Percentiles rank a stretch among this genome's conserved stretches.
Conservation (phyloP, 1,140 invertebrate species). For the Heliconius nattereri region DNA sequence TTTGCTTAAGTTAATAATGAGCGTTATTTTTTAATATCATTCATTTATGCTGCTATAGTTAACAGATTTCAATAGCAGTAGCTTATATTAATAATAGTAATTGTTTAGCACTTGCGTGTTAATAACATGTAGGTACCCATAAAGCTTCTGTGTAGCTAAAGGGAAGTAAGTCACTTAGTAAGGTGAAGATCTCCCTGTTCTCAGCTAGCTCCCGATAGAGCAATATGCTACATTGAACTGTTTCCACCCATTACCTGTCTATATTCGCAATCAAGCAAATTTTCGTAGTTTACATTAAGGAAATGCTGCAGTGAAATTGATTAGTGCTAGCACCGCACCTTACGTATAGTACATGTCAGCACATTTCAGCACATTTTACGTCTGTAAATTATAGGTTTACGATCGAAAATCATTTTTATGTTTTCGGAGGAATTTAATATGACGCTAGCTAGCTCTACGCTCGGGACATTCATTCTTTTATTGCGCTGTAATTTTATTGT, state of each 20-base stretch:
- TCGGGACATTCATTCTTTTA: constrained; percentile 77
- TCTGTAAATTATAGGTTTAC: constrained; percentile 81
- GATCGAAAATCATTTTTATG: constrained; percentile 81
- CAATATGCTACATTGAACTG: constrained; percentile 26
- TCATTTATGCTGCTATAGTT: background rate
- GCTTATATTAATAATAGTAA: background rate
- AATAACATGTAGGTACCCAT: constrained; percentile 11
- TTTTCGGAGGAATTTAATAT: constrained; percentile 80
- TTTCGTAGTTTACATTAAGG: constrained; percentile 42
- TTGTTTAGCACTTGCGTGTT: background rate
- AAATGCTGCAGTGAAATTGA: constrained; percentile 36
- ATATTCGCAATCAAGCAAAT: constrained; percentile 42
- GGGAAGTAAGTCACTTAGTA: constrained; percentile 31
- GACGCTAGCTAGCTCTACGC: constrained; percentile 65
- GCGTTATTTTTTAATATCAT: too few relatives aligned
- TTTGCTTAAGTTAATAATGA: too few relatives aligned
- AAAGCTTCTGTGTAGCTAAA: constrained; percentile 13
- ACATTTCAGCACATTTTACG: constrained; percentile 77
- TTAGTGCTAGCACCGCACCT: constrained; percentile 42
- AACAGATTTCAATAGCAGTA: background rate
- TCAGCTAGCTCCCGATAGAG: constrained; percentile 17
- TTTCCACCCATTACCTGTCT: constrained; percentile 38
- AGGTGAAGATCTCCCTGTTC: constrained; percentile 30
- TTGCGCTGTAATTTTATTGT: constrained; percentile 80
- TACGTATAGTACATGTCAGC: constrained; percentile 65